Conservation (phyloP, 2,113 vertebrate species). For the Phodopus roborovskii region DNA sequence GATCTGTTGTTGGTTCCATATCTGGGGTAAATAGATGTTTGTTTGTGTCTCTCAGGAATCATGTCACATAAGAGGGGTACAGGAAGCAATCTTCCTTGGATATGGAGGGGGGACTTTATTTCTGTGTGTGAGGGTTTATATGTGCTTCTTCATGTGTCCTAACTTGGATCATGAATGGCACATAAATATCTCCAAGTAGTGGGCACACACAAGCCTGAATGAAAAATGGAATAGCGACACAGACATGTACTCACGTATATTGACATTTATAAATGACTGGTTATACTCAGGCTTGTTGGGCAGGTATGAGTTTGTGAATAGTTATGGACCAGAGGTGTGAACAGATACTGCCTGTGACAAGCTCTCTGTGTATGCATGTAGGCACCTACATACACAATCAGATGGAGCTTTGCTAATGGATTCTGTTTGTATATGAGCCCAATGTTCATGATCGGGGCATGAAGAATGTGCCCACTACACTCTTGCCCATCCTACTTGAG, state of each 20-base stretch:
- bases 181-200: neutral
- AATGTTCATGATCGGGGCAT: neutral
- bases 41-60: neutral
- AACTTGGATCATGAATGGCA: neutral
- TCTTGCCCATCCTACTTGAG: neutral
- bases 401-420: neutral
- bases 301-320: too few species aligned
- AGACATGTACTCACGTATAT: fast-evolving
- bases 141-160: neutral
- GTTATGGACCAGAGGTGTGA: neutral
- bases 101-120: neutral
- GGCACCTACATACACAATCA: neutral
- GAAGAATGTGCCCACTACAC: too few species aligned
- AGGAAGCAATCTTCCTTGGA: too few species aligned
- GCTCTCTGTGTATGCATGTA: neutral
- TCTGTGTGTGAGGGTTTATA: neutral
- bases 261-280: neutral
- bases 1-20: neutral
- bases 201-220: fast-evolving
- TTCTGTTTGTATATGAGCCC: too few species aligned
- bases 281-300: fast-evolving
- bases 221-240: fast-evolving
- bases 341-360: neutral
- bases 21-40: neutral
- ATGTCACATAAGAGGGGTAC: neutral